A percentile compares a stretch with the other conserved stretches of the same genome.
Evolutionary conservation across 2,797 vertebrate species (phyloP).

Genomic region (Paguma larvata): DNA sequence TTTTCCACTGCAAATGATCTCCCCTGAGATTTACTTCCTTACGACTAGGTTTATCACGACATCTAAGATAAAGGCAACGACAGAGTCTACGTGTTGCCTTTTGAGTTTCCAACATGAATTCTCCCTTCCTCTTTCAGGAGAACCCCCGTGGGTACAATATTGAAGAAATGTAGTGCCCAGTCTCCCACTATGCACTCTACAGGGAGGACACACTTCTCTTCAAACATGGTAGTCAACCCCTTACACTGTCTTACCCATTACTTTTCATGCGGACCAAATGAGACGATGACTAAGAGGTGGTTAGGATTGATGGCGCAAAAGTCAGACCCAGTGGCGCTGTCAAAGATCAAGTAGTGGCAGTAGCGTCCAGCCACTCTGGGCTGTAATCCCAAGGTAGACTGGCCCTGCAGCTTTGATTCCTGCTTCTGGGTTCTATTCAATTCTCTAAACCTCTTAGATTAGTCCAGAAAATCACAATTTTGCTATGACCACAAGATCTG

Average conservation of each 20-base stretch:
- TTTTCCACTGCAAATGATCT: neutral
- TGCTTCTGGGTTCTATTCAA: neutral
- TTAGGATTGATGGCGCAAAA: neutral
- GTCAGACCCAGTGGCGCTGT: neutral
- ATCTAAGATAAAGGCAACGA: neutral
- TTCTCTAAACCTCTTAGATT: neutral
- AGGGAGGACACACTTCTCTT: neutral
- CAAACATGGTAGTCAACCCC: neutral
- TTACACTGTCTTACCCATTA: neutral
- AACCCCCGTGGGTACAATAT: neutral
- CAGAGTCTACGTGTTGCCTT: neutral
- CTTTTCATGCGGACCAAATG: neutral
- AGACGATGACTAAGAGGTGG: neutral
- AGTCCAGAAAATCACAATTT: neutral
- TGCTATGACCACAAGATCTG: neutral
- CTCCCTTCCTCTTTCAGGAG: neutral
- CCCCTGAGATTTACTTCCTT: neutral
- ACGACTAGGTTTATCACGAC: neutral
- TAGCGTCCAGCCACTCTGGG: neutral
- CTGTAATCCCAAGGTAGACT: neutral
- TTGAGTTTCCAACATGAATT: neutral
- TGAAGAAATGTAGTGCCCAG: neutral
- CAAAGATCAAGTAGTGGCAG: fast-evolving
- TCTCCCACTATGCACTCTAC: neutral
- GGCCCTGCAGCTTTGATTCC: neutral